These are phyloP conservation scores for Vesta saturnalis DNA, from an alignment of 2,888 invertebrate genomes.

Conservation along the genomic window DNA sequence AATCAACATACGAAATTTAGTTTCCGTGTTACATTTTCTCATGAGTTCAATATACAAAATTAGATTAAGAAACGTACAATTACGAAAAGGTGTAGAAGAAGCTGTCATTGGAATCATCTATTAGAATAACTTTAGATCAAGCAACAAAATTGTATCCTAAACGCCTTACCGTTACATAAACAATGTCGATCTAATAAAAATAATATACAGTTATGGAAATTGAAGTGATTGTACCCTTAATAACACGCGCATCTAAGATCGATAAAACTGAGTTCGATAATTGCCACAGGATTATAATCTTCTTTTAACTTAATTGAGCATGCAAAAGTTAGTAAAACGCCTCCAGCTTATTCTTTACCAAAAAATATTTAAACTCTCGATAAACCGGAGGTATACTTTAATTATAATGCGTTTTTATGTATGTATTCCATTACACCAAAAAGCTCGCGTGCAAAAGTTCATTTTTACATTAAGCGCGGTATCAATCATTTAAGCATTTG, in stretches of 20 bases:
- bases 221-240: conserved; percentile 6
- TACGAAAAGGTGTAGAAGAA: neutral
- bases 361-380: conserved; percentile 1
- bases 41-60: neutral
- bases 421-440: neutral
- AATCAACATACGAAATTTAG: neutral
- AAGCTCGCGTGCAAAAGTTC: conserved; percentile 11
- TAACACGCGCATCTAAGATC: neutral
- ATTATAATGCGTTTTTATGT: neutral
- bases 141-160: conserved; percentile 7
- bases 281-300: conserved; percentile 3
- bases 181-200: conserved; percentile 1
- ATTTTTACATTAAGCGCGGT: neutral
- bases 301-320: conserved; percentile 8
- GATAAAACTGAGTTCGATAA: conserved; percentile 9
- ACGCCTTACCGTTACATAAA: conserved; percentile 5
- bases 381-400: neutral
- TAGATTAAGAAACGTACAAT: conserved; percentile 7
- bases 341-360: neutral
- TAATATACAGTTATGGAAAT: conserved; percentile 9
- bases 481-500: conserved; percentile 9
- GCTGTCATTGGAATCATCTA: neutral
- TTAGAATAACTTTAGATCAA: neutral
- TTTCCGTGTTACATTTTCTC: neutral
- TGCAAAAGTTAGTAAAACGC: neutral